These are phyloP conservation scores for Stramonita haemastoma DNA, from an alignment of 2,888 invertebrate genomes.

Conservation along the genomic window DNA sequence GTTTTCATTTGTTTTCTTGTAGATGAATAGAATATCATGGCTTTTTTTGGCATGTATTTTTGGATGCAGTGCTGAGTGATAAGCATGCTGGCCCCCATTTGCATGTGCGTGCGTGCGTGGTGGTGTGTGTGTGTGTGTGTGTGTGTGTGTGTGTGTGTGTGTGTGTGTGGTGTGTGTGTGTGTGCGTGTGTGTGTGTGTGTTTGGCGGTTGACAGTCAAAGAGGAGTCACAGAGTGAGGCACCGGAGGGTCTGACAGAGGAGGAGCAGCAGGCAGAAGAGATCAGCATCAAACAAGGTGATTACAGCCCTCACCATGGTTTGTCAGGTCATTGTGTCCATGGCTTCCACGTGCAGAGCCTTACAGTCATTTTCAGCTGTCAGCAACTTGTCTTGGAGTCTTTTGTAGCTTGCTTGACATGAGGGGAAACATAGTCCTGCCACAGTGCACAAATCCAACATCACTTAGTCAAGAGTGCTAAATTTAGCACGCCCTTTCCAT, in stretches of 20 bases:
- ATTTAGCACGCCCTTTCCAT: too few relatives aligned
- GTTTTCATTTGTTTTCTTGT: too few relatives aligned
- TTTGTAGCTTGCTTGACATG: too few relatives aligned
- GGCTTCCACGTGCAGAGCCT: background rate
- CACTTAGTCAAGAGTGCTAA: too few relatives aligned
- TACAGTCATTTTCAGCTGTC: background rate
- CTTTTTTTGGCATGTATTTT: too few relatives aligned
- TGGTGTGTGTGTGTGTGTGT: background rate
- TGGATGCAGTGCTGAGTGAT: too few relatives aligned
- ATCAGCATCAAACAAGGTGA: conserved; percentile 26
- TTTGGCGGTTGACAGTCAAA: conserved; percentile 12
- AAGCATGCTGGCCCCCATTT: too few relatives aligned
- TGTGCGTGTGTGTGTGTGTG: background rate
- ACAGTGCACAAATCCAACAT: too few relatives aligned
- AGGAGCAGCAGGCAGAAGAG: background rate
- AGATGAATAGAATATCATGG: too few relatives aligned
- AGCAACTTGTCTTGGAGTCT: too few relatives aligned
- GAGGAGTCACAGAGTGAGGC: conserved; percentile 23
- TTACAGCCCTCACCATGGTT: background rate
- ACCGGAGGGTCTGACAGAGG: background rate
- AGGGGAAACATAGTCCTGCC: too few relatives aligned
- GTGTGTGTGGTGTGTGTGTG: background rate
- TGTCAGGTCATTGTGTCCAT: background rate
- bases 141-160: background rate
- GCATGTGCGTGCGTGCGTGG: too few relatives aligned